These are phyloP conservation scores for Progne subis DNA, from an alignment of 2,113 vertebrate species.

Conservation along the genomic window DNA sequence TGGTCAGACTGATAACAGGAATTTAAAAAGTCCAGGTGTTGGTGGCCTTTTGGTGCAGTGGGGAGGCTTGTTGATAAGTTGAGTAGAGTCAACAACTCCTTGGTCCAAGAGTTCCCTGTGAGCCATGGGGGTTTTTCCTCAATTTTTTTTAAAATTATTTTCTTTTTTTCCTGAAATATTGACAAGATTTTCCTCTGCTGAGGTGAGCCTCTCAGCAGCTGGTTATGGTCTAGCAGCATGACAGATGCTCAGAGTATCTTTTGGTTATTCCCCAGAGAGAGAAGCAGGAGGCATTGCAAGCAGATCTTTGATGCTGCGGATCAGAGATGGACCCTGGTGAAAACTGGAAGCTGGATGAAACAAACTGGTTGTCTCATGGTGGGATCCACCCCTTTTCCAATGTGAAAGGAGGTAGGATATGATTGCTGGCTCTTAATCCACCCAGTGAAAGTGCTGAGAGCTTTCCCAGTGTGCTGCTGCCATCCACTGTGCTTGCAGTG, in stretches of 20 bases:
- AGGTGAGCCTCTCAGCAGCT: neutral
- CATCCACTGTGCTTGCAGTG: neutral
- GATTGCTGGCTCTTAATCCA: neutral
- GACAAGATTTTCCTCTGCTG: neutral
- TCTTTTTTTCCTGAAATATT: neutral
- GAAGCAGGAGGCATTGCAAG: neutral
- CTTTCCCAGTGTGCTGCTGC: neutral
- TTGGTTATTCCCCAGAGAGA: conserved; percentile 45
- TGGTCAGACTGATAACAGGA: neutral
- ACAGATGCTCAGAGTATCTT: conserved; percentile 23
- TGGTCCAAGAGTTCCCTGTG: neutral
- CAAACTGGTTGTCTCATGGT: conserved; percentile 71
- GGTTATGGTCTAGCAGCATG: neutral
- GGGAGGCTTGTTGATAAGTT: neutral
- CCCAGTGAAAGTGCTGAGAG: neutral
- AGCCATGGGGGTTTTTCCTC: fast-evolving
- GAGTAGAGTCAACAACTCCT: neutral
- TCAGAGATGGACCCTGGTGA: conserved; percentile 77
- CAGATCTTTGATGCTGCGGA: conserved; percentile 42
- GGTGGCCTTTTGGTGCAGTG: neutral
- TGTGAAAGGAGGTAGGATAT: conserved; percentile 66
- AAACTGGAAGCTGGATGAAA: conserved; percentile 78
- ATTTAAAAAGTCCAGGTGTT: neutral
- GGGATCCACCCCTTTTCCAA: conserved; percentile 71
- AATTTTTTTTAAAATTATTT: neutral